phyloP scores from a whole-genome alignment of 1,140 invertebrate genomes.

The Brachionus calyciflorus region DNA sequence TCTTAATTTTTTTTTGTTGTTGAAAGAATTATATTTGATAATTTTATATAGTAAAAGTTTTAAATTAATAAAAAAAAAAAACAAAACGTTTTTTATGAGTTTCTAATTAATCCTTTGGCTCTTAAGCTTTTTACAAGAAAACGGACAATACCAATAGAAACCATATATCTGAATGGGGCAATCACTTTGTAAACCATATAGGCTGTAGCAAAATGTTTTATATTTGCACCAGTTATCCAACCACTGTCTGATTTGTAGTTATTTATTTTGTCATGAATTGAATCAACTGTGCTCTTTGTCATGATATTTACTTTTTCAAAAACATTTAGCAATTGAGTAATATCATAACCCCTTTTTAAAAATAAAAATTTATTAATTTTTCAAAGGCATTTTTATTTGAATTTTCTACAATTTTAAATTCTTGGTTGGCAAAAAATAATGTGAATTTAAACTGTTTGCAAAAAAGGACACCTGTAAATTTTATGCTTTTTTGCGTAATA shows the following conservation, averaged over 20 bases:
- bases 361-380: not conserved
- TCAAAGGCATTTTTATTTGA: not conserved
- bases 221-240: slow-evolving; percentile 31
- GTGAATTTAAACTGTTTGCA: no score
- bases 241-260: slow-evolving; percentile 36
- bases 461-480: no score
- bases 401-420: no score
- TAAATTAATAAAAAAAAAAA: no score
- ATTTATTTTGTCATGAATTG: slow-evolving; percentile 39
- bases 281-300: not conserved
- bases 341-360: slow-evolving; percentile 32
- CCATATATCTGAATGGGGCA: slow-evolving; percentile 44
- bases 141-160: slow-evolving; percentile 36
- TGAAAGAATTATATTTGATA: no score
- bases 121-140: slow-evolving; percentile 8
- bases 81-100: not conserved
- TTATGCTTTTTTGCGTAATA: no score
- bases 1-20: no score
- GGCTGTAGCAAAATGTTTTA: slow-evolving; percentile 44
- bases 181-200: slow-evolving; percentile 47
- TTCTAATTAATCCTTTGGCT: slow-evolving; percentile 10
- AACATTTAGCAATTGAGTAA: slow-evolving; percentile 24
- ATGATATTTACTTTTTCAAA: slow-evolving; percentile 29
- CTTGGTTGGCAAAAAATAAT: no score
- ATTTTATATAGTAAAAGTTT: no score